These are phyloP conservation scores for Desmodus rotundus DNA, from an alignment of 2,113 vertebrate species.

Conservation along the genomic window DNA sequence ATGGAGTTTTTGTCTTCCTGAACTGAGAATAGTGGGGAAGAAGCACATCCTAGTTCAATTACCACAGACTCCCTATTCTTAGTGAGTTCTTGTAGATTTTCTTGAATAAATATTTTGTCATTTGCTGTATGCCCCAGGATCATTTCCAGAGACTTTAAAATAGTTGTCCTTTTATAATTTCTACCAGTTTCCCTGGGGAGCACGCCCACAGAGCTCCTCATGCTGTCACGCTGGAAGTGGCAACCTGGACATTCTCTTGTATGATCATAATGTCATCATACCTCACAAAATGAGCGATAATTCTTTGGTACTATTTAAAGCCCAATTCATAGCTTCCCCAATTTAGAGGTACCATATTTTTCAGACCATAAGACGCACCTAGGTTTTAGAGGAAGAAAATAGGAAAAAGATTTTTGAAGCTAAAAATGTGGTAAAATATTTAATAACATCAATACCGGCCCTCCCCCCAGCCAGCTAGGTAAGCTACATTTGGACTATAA, in stretches of 20 bases:
- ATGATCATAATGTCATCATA: not conserved
- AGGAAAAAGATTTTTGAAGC: too few species aligned
- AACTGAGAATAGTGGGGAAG: not conserved
- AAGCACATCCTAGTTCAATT: not conserved
- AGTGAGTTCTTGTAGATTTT: not conserved
- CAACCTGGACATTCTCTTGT: not conserved
- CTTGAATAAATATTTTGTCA: not conserved
- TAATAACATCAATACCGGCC: too few species aligned
- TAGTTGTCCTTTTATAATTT: constrained; percentile 10
- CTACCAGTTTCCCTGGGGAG: not conserved
- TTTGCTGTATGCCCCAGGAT: not conserved
- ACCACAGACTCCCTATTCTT: not conserved
- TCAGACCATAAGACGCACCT: too few species aligned
- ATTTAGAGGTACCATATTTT: too few species aligned
- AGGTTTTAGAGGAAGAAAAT: too few species aligned
- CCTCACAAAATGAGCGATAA: not conserved
- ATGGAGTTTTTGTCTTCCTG: not conserved
- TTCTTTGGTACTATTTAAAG: not conserved
- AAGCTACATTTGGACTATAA: too few species aligned
- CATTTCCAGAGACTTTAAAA: not conserved
- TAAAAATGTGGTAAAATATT: too few species aligned
- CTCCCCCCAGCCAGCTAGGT: too few species aligned
- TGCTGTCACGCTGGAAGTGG: not conserved
- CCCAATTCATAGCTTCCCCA: not conserved
- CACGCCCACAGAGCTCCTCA: not conserved